These are phyloP conservation scores for Tinamus major DNA, from an alignment of 2,797 vertebrate genomes.

Conservation along the genomic window DNA sequence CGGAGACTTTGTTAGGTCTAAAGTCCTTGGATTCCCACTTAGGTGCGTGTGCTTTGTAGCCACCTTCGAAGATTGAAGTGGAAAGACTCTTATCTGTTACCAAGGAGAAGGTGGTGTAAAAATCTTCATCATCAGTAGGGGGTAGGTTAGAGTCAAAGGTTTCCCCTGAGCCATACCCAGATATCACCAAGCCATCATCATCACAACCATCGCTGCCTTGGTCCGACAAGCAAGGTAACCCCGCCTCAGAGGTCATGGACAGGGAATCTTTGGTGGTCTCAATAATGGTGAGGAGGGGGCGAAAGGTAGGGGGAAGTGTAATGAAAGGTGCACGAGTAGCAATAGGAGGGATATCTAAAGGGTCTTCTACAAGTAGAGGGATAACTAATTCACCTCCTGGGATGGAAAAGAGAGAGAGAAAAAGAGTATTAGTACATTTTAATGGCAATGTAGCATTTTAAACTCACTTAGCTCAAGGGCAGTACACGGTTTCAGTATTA, in stretches of 20 bases:
- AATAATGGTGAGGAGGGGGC: slow-evolving; percentile 98
- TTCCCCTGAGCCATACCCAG: slow-evolving; percentile 99
- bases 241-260: slow-evolving; percentile 98
- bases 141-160: slow-evolving; percentile 99
- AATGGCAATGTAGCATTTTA: slow-evolving; percentile 19
- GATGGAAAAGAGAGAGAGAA: slow-evolving; percentile 81
- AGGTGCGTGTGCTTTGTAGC: slow-evolving; percentile 96
- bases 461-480: not conserved
- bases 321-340: slow-evolving; percentile 98
- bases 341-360: slow-evolving; percentile 97
- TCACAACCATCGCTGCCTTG: slow-evolving; percentile 99
- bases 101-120: slow-evolving; percentile 99
- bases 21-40: slow-evolving; percentile 99
- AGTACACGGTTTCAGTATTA: not conserved
- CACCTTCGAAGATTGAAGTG: slow-evolving; percentile 99
- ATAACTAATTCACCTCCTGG: slow-evolving; percentile 99
- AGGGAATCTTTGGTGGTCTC: slow-evolving; percentile 99
- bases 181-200: slow-evolving; percentile 99
- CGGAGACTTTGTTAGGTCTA: slow-evolving; percentile 97
- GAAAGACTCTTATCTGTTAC: slow-evolving; percentile 99
- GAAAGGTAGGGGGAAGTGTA: slow-evolving; percentile 94
- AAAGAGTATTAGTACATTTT: slow-evolving; percentile 75
- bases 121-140: slow-evolving; percentile 99
- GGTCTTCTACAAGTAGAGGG: slow-evolving; percentile 98
- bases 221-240: slow-evolving; percentile 99